A percentile compares a stretch with the other conserved stretches of the same genome.
Conservation (phyloP, 2,113 vertebrate species). For the Gnathonemus longibarbis region DNA sequence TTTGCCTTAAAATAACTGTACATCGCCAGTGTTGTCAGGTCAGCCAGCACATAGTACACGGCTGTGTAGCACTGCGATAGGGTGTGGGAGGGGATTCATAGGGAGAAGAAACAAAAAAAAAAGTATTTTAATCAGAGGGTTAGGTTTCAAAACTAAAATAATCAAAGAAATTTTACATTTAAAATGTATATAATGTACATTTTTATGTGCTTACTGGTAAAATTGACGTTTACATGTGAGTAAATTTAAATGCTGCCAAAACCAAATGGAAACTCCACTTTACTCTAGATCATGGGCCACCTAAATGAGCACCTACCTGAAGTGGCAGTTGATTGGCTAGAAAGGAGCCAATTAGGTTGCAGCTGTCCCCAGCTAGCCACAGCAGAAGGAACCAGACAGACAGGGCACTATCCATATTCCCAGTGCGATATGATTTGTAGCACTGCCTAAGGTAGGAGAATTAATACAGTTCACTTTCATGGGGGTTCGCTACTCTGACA, state of each 20-base stretch:
- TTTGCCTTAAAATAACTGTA: constrained; percentile 76
- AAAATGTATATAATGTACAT: not conserved
- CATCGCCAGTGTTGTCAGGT: constrained; percentile 74
- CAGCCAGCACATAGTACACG: constrained; percentile 81
- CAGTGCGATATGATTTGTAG: constrained; percentile 73
- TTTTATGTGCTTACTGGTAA: not conserved
- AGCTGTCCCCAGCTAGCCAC: constrained; percentile 86
- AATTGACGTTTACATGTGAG: not conserved
- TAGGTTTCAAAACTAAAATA: not conserved
- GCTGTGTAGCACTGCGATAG: constrained; percentile 78
- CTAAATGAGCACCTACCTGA: constrained; percentile 66
- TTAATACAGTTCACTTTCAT: not conserved
- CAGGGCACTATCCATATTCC: constrained; percentile 86
- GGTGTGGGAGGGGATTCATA: not conserved
- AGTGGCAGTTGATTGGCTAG: constrained; percentile 86
- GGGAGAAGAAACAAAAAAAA: not conserved
- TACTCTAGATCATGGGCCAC: not conserved
- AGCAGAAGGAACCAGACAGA: constrained; percentile 90
- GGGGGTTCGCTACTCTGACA: not conserved
- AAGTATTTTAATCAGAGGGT: not conserved
- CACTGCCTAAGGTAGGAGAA: constrained; percentile 68
- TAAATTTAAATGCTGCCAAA: not conserved
- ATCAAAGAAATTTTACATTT: not conserved
- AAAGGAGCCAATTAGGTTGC: constrained; percentile 86
- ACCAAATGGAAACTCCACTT: not conserved